phyloP scores from a whole-genome alignment of 2,888 invertebrate species.

The Ophion slaviceki region DNA sequence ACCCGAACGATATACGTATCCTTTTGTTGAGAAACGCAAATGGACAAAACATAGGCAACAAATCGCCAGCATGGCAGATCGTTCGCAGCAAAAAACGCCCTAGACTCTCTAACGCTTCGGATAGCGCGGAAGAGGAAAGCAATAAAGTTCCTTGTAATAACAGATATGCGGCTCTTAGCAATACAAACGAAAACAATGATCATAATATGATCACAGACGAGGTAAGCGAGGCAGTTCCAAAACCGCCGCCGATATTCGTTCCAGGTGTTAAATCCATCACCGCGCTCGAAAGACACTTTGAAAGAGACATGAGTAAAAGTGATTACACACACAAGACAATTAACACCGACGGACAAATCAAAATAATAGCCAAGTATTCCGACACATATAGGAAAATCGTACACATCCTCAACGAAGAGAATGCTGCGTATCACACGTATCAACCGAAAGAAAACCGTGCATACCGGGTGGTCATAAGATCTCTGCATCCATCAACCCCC shows the following conservation, averaged over 20 bases:
- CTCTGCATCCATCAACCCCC: conserved; percentile 56
- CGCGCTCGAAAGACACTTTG: neutral
- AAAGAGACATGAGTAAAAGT: conserved; percentile 14
- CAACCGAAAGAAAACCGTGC: conserved; percentile 61
- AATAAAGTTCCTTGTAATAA: conserved; percentile 22
- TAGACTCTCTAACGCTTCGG: conserved; percentile 11
- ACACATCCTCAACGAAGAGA: conserved; percentile 49
- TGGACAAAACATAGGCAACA: conserved; percentile 7
- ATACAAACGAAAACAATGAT: conserved; percentile 11
- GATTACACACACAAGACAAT: conserved; percentile 18
- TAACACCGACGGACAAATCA: conserved; percentile 7
- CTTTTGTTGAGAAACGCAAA: conserved; percentile 19
- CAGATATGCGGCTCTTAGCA: conserved; percentile 7
- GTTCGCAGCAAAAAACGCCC: conserved; percentile 20
- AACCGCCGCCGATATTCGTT: conserved; percentile 14
- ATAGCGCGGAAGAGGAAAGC: conserved; percentile 15
- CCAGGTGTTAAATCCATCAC: conserved; percentile 16
- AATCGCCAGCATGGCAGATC: conserved; percentile 21
- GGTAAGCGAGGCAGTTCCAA: conserved; percentile 18
- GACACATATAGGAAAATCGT: conserved; percentile 57
- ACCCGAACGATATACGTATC: conserved; percentile 8
- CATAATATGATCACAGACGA: conserved; percentile 13
- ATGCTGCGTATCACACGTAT: conserved; percentile 62
- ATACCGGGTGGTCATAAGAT: conserved; percentile 63
- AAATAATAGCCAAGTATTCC: conserved; percentile 15